Base-by-base conservation (phyloP, 2,113 vertebrate species). In the Coryphaenoides rupestris region DNA sequence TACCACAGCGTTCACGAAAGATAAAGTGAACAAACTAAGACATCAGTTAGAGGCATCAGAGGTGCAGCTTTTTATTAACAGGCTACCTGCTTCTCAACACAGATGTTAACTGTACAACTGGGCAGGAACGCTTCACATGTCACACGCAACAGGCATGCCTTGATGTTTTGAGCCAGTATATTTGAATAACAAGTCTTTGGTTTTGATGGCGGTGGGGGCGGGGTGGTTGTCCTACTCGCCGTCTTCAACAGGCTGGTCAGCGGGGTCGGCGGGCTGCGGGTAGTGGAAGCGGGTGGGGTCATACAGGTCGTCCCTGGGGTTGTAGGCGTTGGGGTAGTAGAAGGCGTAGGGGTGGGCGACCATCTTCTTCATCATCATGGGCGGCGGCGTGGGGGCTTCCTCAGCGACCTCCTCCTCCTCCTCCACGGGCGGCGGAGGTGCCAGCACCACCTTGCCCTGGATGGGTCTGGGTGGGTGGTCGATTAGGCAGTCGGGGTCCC, bases 401-500 rank as follows among this genome's bases (percentile, higher is more conserved):
- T 84, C 79, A 15, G 78, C 76, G 0, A 75, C 70, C 17, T 82
- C 76, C 3, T 84, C 79, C 1, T 76, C 86, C 16, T 79, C 73
- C 16, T 76, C 72, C 0, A 66, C 62, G 3, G 74, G 67, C 0
- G 78, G 68, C 0, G 87, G 86, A 0, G 82, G 82, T 0, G 68
- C 74, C 1, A 61, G 77, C 21, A 72, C 7, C 0, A 58, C 16
- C 63, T 87, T 85, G 0, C 87, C 89, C 49, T 90, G 89, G 0
- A 89, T 15, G 19, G 83, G 63, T 15, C 81, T 76, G 26, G 87
- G 89, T 1, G 90, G 90, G 67, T 86, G 73, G 61, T 92, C 90
- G 5, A 91, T 78, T 49, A 91, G 86, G 79, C 91, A 92, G 79
- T 91, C 89, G 0, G 91, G 91, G 71, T 92, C 90, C 89, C 91